Base-by-base conservation (phyloP, 2,888 invertebrate genomes). In the Clistopyga incitator region DNA sequence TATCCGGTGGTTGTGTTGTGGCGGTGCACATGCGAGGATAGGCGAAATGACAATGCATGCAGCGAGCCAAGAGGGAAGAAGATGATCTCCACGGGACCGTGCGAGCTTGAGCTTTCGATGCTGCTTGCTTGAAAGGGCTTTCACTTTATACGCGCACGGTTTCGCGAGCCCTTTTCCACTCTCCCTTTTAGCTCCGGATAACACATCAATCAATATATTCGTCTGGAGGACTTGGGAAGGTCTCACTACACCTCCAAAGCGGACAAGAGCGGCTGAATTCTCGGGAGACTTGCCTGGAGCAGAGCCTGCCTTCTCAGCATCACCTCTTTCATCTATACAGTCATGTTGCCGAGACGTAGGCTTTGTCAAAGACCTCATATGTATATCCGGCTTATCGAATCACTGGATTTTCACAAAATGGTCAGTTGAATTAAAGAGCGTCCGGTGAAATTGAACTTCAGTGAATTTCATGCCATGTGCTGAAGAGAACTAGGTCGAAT, bases 141-240 rank as follows among this genome's bases (percentile, higher is more conserved):
- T 75, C 74, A 82, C 78, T 67, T 65, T 71, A 65, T 47, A 42
- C n/a, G 20, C 11, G 45, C 47, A 34, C 70, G 59, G 50, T 67
- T 54, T 59, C 47, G 38, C 42, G 42, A 56, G 3, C 29, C 18
- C 54, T 71, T 50, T 54, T 45, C 23, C 54, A 25, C 29, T 45
- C 75, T 54, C 34, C 42, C 76, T 54, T 76, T 61, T 61, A 15
- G n/a, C 45, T 50, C 18, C 10, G 29, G 54, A 81, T 67, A 82
- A 84, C 65, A 78, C 80, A 84, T 85, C 80, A 82, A 84, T 85
- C 85, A 82, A 82, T 80, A 84, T 82, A 84, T 84, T 81, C 78
- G 85, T 85, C 84, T 84, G 79, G 67, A 71, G 78, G 45, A 71
- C 71, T 61, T 42, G 18, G 42, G 23, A 23, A 77, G 47, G 11